phyloP scores from a whole-genome alignment of 2,113 vertebrate genomes.

The Chaetorhynchus papuensis region DNA sequence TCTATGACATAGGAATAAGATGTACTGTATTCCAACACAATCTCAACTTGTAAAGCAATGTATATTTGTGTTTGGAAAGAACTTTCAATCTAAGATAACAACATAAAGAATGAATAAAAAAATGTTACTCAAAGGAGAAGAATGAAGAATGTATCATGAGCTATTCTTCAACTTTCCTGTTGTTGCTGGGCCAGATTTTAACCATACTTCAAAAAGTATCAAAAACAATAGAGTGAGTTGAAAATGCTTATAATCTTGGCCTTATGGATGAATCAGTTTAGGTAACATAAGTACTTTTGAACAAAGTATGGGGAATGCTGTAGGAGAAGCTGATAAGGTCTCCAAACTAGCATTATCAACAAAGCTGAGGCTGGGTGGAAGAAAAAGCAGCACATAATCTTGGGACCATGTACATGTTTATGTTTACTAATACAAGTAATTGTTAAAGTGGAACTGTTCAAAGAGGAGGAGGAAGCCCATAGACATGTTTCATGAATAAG shows the following conservation, averaged over 20 bases:
- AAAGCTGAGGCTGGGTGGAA: neutral
- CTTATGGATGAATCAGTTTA: neutral
- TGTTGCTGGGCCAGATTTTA: neutral
- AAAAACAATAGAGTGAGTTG: neutral
- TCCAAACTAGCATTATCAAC: neutral
- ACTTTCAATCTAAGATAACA: neutral
- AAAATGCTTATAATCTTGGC: neutral
- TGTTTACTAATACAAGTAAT: neutral
- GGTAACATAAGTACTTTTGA: neutral
- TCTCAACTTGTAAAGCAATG: neutral
- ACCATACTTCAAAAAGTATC: neutral
- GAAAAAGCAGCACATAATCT: neutral
- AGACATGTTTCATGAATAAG: neutral
- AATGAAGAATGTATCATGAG: neutral
- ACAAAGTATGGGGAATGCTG: neutral
- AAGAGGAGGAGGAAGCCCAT: neutral
- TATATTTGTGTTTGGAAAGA: neutral
- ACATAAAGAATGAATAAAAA: neutral
- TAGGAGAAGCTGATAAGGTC: neutral
- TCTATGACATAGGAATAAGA: neutral
- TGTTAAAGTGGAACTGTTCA: neutral
- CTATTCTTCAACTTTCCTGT: neutral
- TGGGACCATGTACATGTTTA: neutral
- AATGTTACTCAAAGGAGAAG: neutral
- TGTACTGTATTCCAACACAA: neutral